Evolutionary conservation across 2,113 vertebrate species (phyloP).

Genomic region (Butastur rufipennis): DNA sequence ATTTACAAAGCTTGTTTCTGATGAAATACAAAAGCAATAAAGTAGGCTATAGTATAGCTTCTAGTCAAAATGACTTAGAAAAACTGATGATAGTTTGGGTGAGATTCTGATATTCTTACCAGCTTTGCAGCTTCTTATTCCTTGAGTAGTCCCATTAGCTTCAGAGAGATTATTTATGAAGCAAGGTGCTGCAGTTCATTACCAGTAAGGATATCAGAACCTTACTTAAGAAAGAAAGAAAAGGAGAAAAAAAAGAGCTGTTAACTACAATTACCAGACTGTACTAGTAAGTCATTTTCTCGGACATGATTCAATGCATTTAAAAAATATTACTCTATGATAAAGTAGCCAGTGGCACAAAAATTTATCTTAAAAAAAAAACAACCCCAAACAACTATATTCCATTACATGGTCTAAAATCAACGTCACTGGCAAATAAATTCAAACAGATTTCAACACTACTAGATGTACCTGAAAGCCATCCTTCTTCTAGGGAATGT

Average conservation of each 20-base stretch:
- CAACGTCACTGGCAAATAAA: not conserved
- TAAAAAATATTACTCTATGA: not conserved
- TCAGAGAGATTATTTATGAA: constrained; percentile 15
- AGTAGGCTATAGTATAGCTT: not conserved
- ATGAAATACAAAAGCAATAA: not conserved
- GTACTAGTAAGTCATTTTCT: not conserved
- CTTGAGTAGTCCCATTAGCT: not conserved
- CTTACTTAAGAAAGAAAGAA: not conserved
- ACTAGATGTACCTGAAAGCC: not conserved
- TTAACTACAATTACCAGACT: constrained; percentile 19
- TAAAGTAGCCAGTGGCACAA: not conserved
- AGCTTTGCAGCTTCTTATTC: constrained; percentile 15
- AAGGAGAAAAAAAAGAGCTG: not conserved
- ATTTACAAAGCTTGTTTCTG: not conserved
- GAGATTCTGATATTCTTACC: constrained; percentile 30
- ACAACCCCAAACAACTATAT: not conserved
- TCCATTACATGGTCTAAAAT: not conserved
- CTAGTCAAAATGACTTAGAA: not conserved
- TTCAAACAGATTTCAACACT: not conserved
- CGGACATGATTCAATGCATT: not conserved
- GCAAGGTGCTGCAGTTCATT: constrained; percentile 13
- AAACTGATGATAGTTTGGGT: not conserved
- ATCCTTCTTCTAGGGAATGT: not conserved
- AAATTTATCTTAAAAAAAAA: not conserved
- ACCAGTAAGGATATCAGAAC: constrained; percentile 40